Conservation (phyloP, 2,113 vertebrate species). For the Dascyllus trimaculatus region DNA sequence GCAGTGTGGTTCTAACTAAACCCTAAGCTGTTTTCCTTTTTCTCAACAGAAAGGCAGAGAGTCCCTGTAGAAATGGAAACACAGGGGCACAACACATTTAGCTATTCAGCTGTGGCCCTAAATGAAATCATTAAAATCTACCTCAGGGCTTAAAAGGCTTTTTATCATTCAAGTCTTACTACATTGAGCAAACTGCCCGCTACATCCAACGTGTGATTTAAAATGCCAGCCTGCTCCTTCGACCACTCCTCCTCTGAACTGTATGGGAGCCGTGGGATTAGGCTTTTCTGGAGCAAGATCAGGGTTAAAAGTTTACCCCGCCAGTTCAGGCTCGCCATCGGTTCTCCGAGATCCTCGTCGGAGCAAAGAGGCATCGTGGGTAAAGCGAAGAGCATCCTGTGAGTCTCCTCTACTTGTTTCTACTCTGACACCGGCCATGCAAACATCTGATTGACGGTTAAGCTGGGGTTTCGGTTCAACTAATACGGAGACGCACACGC, state of each 20-base stretch:
- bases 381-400: conserved; percentile 5
- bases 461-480: conserved; percentile 52
- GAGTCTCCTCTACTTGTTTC: conserved; percentile 41
- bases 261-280: not conserved
- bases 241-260: conserved; percentile 17
- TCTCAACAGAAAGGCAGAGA: conserved; percentile 49
- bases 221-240: conserved; percentile 50
- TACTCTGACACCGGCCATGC: conserved; percentile 61
- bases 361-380: conserved; percentile 10
- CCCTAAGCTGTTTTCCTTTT: conserved; percentile 29
- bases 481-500: conserved; percentile 56
- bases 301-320: conserved; percentile 19
- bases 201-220: conserved; percentile 46
- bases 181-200: conserved; percentile 34
- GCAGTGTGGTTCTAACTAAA: conserved; percentile 53
- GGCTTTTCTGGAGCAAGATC: conserved; percentile 17
- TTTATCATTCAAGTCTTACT: conserved; percentile 43
- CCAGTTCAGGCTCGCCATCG: conserved; percentile 23
- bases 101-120: conserved; percentile 19
- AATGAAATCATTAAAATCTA: conserved; percentile 49
- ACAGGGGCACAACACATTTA: conserved; percentile 33
- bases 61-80: conserved; percentile 42
- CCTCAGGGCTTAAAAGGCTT: conserved; percentile 52
- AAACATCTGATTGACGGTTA: conserved; percentile 63
- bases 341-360: conserved; percentile 23